Evolutionary conservation across 2,113 vertebrate genomes (phyloP).

Genomic region (Catharus fuscescens): DNA sequence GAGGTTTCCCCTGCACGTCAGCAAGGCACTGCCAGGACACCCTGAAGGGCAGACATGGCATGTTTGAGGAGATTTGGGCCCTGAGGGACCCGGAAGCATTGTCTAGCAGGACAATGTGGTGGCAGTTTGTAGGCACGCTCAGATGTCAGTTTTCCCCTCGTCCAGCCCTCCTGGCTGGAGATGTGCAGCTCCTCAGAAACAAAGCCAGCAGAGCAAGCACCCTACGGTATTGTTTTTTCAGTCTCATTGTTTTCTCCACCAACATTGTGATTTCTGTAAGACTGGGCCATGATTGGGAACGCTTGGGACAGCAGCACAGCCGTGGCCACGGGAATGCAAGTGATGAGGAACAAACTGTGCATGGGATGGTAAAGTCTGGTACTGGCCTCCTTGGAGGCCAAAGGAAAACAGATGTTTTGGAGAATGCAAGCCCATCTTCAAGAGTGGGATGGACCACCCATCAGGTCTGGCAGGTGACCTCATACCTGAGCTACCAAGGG

Average conservation of each 20-base stretch:
- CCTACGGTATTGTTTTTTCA: background rate
- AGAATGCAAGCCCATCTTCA: background rate
- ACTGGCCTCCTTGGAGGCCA: background rate
- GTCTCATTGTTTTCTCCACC: background rate
- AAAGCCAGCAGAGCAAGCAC: background rate
- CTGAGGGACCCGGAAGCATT: slow-evolving; percentile 53
- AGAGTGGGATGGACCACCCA: background rate
- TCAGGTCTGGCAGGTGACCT: background rate
- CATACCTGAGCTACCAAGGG: background rate
- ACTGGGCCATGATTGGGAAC: background rate
- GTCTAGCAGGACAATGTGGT: slow-evolving; percentile 47
- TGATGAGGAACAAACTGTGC: background rate
- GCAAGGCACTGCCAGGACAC: slow-evolving; percentile 20
- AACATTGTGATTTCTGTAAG: background rate
- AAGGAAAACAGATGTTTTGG: background rate
- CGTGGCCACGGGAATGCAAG: accelerated
- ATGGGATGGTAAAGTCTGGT: background rate
- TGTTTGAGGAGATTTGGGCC: background rate
- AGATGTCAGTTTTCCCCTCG: background rate
- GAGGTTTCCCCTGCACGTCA: slow-evolving; percentile 40
- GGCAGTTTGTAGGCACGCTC: background rate
- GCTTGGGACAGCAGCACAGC: background rate
- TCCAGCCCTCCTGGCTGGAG: slow-evolving; percentile 4
- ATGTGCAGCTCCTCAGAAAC: slow-evolving; percentile 10
- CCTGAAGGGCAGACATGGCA: background rate